Evolutionary conservation across 1,140 invertebrate species (phyloP), one percentile per base, ranked within the genome.

Genomic region (Diabrotica undecimpunctata): DNA sequence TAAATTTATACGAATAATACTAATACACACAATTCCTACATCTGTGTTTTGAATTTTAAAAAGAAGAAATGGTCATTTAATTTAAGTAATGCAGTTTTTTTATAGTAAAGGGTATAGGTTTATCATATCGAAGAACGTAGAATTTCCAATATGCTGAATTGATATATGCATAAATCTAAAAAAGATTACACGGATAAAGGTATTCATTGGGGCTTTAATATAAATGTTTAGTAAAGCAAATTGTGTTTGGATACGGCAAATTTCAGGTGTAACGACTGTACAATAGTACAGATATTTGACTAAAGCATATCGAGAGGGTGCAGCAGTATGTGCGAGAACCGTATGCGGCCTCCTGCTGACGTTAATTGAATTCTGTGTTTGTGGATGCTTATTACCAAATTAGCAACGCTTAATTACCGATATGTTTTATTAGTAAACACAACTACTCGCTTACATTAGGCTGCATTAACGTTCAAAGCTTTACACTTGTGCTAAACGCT

Each of bases 341-440:
- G n/a, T 46, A 46, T 46, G 41, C 41, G 41, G 41, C 41, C 41
- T 46, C 41, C 8, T 46, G 41, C 41, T 46, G 41, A 46, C 74
- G 72, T 74, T 77, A 78, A 78, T 78, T 78, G 76, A 78, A 78
- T 78, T 75, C 75, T 73, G 74, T 77, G 76, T 78, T 77, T 78
- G 76, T 72, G 77, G 75, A 77, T 78, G 77, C 77, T 78, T 77
- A 78, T 78, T 78, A 78, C 75, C 75, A 77, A 78, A 78, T 78
- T 78, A 78, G 77, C 75, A 75, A 77, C 77, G 76, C 75, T 78
- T 78, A 78, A 78, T 78, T 78, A 78, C 77, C 75, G 67, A 77
- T 75, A 75, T 77, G 75, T 77, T 78, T 78, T 77, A 78, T 77
- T 77, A 76, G 75, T 76, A 77, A 76, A 77, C 74, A 75, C 68